These are phyloP conservation scores for Cervus canadensis DNA, from an alignment of 2,113 vertebrate species.

Conservation along the genomic window DNA sequence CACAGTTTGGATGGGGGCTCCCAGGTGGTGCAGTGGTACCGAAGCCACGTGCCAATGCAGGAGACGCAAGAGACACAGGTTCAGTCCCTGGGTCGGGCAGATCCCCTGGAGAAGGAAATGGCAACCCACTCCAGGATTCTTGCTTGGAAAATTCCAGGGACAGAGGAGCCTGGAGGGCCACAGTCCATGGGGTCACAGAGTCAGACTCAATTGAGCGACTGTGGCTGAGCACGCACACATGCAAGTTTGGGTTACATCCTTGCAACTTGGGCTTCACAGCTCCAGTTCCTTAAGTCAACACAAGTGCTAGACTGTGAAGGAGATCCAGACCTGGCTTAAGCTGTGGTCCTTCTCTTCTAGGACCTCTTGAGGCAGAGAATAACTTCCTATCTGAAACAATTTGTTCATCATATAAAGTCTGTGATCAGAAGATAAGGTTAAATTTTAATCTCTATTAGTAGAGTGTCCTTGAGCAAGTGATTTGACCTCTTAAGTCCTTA, in stretches of 20 bases:
- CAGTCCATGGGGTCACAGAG: not conserved
- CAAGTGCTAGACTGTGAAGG: not conserved
- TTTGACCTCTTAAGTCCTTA: not conserved
- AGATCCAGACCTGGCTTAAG: not conserved
- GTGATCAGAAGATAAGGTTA: not conserved
- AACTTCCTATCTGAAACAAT: not conserved
- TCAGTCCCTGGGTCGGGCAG: not conserved
- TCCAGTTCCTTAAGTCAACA: not conserved
- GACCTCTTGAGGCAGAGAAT: not conserved
- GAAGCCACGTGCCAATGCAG: not conserved
- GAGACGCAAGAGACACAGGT: not conserved
- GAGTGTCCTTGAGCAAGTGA: not conserved
- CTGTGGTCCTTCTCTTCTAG: not conserved
- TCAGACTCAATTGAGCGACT: not conserved
- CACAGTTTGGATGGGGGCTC: not conserved
- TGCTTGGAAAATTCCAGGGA: not conserved
- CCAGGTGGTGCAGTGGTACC: not conserved
- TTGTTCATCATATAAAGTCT: not conserved
- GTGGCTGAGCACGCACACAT: fast-evolving
- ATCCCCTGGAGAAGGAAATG: not conserved
- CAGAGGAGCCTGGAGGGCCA: not conserved
- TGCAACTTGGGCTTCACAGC: not conserved
- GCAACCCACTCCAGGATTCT: not conserved
- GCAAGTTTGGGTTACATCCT: too few species aligned
- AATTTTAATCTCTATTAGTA: not conserved